Conservation (phyloP, 2,797 vertebrate species). For the Morus bassanus region DNA sequence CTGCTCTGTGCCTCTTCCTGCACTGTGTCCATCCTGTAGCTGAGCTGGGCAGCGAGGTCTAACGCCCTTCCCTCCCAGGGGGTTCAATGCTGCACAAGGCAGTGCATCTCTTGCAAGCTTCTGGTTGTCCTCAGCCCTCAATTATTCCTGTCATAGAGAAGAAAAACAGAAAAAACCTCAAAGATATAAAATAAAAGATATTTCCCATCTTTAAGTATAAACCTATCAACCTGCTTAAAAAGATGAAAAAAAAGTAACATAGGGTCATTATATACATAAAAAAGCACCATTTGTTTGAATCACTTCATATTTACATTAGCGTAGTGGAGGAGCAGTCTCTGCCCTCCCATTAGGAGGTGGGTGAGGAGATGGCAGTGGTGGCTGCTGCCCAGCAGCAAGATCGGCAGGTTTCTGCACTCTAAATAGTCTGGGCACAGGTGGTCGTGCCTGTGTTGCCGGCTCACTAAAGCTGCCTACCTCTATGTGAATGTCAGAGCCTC, state of each 20-base stretch:
- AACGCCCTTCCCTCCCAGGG: not conserved
- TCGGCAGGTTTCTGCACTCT: not conserved
- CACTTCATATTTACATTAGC: not conserved
- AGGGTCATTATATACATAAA: fast-evolving
- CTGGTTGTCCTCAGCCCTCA: not conserved
- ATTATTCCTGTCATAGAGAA: not conserved
- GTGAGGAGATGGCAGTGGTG: not conserved
- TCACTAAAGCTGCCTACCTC: not conserved
- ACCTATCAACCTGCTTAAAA: not conserved
- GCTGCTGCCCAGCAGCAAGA: not conserved
- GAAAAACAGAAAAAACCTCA: not conserved
- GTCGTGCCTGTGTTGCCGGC: fast-evolving
- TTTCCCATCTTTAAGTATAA: not conserved
- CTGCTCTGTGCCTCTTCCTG: not conserved
- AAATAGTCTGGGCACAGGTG: fast-evolving
- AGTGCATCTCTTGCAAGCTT: not conserved
- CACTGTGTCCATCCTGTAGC: fast-evolving
- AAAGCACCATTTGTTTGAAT: not conserved
- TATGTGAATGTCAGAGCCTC: not conserved
- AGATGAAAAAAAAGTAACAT: not conserved
- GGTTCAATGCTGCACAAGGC: not conserved
- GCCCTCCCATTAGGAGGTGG: not conserved
- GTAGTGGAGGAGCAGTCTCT: not conserved
- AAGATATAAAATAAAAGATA: not conserved
- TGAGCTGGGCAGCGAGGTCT: not conserved